Conservation (phyloP, 2,888 invertebrate genomes). For the Trichacis sp. region DNA sequence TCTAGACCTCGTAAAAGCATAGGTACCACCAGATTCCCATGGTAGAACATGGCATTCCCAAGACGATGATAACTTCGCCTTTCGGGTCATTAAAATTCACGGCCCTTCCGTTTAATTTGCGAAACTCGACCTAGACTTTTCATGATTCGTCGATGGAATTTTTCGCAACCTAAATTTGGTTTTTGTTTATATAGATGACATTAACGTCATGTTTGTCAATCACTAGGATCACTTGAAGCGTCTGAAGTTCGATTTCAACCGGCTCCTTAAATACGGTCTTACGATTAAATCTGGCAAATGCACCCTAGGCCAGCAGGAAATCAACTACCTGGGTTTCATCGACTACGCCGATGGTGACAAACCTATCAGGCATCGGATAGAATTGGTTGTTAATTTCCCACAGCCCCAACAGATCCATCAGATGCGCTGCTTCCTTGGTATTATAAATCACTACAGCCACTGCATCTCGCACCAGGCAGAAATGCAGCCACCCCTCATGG, state of each 20-base stretch:
- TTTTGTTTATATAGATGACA: slow-evolving; percentile 21
- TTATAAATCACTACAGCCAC: not conserved
- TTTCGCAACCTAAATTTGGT: slow-evolving; percentile 18
- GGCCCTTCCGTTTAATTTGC: too few relatives aligned
- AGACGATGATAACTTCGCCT: not conserved
- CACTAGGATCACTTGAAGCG: not conserved
- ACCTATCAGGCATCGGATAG: not conserved
- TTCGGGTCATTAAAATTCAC: too few relatives aligned
- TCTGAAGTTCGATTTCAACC: not conserved
- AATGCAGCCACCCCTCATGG: not conserved
- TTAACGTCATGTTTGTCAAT: not conserved
- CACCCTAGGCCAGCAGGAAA: not conserved
- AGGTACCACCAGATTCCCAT: not conserved
- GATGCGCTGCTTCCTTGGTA: not conserved
- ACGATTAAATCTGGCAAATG: not conserved
- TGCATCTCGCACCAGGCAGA: not conserved
- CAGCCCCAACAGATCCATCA: not conserved
- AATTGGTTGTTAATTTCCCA: not conserved
- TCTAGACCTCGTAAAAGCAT: not conserved
- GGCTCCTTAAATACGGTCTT: not conserved
- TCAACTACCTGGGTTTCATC: not conserved
- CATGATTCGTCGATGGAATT: not conserved
- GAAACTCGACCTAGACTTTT: too few relatives aligned
- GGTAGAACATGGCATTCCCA: not conserved
- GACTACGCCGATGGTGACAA: not conserved